Base-by-base conservation (phyloP, 2,888 invertebrate genomes). In the Zonitis immaculata region DNA sequence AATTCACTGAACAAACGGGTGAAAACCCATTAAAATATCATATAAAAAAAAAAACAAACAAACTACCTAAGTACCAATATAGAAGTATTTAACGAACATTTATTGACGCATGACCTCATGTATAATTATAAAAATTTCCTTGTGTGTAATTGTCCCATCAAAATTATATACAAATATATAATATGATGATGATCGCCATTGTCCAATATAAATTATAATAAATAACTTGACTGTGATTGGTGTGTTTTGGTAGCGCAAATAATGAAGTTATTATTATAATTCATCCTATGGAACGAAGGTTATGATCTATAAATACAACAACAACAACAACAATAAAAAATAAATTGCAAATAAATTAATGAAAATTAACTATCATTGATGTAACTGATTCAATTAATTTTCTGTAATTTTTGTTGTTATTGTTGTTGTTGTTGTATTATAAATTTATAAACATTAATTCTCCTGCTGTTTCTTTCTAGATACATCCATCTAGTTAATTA, bases 251-350 rank as follows among this genome's bases (percentile, higher is more conserved):
- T 66, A 63, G 66, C 65, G 68, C 68, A 67, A 68, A 68, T 68
- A 68, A 68, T 68, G 65, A 61, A 65, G 64, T 65, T 61, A 68
- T 68, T 67, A 67, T 68, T 52, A 44, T 54, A 49, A 57, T 51
- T 60, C 66, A 67, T 61, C 62, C 59, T 58, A 59, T 53, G 67
- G 66, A 67, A 67, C 67, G 61, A 47, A 54, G 51, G 51, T 51
- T 51, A 51, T 32, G 32, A 57, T 59, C n/a, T n/a, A n/a, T n/a
- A n/a, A n/a, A n/a, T n/a, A n/a, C n/a, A n/a, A n/a, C n/a, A n/a
- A n/a, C n/a, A n/a, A n/a, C n/a, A n/a, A n/a, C n/a, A n/a, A 9
- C 18, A 44, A 44, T n/a, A 44, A 45, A 28, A 45, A 14, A 45
- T 16, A 20, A 39, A 39, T 35, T 35, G 35, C 39, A 39, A 39